Evolutionary conservation across 2,797 vertebrate species (phyloP).

Genomic region (Anas flavirostris): DNA sequence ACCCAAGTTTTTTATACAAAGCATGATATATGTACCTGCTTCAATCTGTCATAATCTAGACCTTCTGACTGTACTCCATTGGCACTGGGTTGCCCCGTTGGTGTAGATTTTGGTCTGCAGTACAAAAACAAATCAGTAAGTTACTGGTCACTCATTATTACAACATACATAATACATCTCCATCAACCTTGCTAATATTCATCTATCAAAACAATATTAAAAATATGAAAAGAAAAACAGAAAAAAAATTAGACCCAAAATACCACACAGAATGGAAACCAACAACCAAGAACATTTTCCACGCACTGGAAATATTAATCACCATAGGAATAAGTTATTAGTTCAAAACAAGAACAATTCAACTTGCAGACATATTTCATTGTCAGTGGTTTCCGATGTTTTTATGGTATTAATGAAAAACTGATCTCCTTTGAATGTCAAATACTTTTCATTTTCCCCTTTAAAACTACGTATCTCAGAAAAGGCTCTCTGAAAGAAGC

Average conservation of each 20-base stretch:
- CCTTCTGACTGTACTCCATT: conserved; percentile 94
- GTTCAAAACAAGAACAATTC: conserved; percentile 15
- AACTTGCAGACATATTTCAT: conserved; percentile 17
- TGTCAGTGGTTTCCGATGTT: neutral
- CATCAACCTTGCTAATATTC: neutral
- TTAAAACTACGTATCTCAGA: neutral
- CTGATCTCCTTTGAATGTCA: neutral
- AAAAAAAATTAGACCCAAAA: conserved; percentile 34
- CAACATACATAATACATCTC: neutral
- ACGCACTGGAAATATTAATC: conserved; percentile 1
- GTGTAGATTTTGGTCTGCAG: conserved; percentile 92
- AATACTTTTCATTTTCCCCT: neutral
- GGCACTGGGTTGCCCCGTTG: conserved; percentile 92
- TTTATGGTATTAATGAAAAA: neutral
- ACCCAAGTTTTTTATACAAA: neutral
- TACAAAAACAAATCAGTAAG: conserved; percentile 37
- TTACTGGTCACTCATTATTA: neutral
- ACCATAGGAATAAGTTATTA: neutral
- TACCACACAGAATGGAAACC: conserved; percentile 46
- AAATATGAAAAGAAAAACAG: neutral
- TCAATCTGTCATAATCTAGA: conserved; percentile 97
- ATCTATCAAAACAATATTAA: neutral
- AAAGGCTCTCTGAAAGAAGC: neutral
- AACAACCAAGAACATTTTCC: conserved; percentile 3
- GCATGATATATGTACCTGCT: conserved; percentile 85